Conservation (phyloP, 2,888 invertebrate genomes). For the Tipula vernalis region DNA sequence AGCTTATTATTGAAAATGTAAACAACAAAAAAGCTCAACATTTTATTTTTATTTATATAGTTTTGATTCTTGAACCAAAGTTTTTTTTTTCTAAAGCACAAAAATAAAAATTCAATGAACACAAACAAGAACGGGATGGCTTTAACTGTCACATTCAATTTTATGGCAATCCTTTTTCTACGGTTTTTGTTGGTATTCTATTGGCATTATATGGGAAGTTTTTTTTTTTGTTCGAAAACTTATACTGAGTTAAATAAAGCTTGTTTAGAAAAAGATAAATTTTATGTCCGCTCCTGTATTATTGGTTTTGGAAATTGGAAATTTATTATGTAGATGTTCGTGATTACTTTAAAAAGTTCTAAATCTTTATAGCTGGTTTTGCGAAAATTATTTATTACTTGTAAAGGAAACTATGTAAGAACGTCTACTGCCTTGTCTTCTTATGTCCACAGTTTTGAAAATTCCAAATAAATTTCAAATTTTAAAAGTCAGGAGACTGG, state of each 20-base stretch:
- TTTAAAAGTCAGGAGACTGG: no score
- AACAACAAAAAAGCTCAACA: neutral
- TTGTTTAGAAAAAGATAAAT: neutral
- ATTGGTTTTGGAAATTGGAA: neutral
- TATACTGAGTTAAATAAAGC: neutral
- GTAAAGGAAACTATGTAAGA: no score
- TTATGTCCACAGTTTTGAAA: no score
- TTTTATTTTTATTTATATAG: neutral
- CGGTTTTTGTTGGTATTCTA: neutral
- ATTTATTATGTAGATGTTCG: neutral
- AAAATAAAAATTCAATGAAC: neutral
- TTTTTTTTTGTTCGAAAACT: neutral
- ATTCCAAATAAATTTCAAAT: no score
- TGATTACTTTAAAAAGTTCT: neutral
- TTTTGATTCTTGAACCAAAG: neutral
- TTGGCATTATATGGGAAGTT: neutral
- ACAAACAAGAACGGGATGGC: neutral
- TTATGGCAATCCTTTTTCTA: neutral
- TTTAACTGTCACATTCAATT: neutral
- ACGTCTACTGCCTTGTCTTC: no score
- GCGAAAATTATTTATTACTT: neutral
- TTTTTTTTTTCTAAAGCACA: neutral
- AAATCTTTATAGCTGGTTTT: neutral
- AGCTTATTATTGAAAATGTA: neutral
- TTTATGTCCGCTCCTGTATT: neutral